Evolutionary conservation across 2,888 invertebrate species (phyloP), one percentile per base, ranked within the genome.

Genomic region (Eupithecia exiguata): DNA sequence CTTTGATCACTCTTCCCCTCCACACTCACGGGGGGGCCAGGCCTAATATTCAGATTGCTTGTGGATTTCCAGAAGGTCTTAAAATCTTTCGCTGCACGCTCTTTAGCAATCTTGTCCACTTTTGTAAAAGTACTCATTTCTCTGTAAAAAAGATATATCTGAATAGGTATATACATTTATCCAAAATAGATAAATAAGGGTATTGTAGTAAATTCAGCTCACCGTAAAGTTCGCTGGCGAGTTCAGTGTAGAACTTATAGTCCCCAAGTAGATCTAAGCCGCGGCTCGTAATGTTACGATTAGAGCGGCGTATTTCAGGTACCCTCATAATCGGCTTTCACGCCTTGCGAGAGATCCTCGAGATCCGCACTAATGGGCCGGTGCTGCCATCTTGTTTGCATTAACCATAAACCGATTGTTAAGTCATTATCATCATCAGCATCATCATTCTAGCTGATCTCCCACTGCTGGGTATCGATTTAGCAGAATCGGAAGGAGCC

Each of bases 321-420:
- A 70, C 73, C 67, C 70, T 67, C 61, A 38, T 70, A 73, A 74
- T 70, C 69, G 69, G 66, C 69, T 73, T 73, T 69, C n/a, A 40
- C 30, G 46, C 46, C 35, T 35, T 35, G 30, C 53, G 30, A 30
- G 30, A 30, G 30, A 30, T 30, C 30, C 36, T 46, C 63, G 58
- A 5, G 53, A 12, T 12, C 58, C 25, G 58, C 25, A 5, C 25
- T 58, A 25, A 21, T 58, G 58, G 21, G 58, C 25, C 25, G 25
- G 14, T 14, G 25, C 58, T 25, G 5, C 58, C 58, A 14, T 25
- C 25, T 58, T 58, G 58, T 58, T 14, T 58, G 14, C 5, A 25
- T 25, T 25, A 25, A 0, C 25, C 58, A 58, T 58, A 58, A 12
- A 25, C 53, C 25, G 12, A 7, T 21, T 58, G 58, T 12, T 21